These are phyloP conservation scores for Hydractinia echinata DNA, from an alignment of 30 jellyfish, hydroid and myxozoan genomes.

Conservation along the genomic window DNA sequence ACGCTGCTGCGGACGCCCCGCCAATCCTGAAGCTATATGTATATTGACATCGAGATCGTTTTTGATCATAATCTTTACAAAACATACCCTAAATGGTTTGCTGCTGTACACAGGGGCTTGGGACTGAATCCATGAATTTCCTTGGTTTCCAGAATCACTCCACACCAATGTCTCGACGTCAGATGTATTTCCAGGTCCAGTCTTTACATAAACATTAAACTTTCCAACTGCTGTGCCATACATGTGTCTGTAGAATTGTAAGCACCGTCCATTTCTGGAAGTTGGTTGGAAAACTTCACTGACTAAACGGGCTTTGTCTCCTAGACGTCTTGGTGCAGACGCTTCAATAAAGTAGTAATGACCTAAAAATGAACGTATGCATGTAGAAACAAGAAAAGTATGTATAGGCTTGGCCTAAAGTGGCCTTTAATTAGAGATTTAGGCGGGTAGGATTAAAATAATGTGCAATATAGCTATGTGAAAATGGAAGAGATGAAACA, in stretches of 20 bases:
- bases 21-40: too few relatives aligned
- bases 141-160: constrained; percentile 92
- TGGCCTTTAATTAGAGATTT: too few relatives aligned
- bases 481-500: too few relatives aligned
- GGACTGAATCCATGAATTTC: constrained; percentile 78
- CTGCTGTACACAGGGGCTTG: constrained; percentile 82
- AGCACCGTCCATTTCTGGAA: constrained; percentile 63
- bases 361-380: constrained; percentile 24
- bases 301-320: constrained; percentile 74
- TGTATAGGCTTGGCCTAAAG: neutral
- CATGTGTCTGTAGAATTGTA: constrained; percentile 85
- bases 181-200: constrained; percentile 80
- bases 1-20: too few relatives aligned
- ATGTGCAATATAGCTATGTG: too few relatives aligned
- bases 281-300: constrained; percentile 78
- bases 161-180: constrained; percentile 66
- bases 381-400: neutral
- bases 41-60: too few relatives aligned
- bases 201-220: constrained; percentile 66
- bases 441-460: too few relatives aligned
- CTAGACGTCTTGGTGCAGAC: constrained; percentile 68
- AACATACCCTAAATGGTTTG: constrained; percentile 57
- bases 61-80: too few relatives aligned
- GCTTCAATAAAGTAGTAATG: constrained; percentile 73
- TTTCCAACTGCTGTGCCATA: constrained; percentile 85